Percentiles rank a stretch among this genome's conserved stretches.
Conservation (phyloP, 2,888 invertebrate species). For the Xanthorhoe spadicearia region DNA sequence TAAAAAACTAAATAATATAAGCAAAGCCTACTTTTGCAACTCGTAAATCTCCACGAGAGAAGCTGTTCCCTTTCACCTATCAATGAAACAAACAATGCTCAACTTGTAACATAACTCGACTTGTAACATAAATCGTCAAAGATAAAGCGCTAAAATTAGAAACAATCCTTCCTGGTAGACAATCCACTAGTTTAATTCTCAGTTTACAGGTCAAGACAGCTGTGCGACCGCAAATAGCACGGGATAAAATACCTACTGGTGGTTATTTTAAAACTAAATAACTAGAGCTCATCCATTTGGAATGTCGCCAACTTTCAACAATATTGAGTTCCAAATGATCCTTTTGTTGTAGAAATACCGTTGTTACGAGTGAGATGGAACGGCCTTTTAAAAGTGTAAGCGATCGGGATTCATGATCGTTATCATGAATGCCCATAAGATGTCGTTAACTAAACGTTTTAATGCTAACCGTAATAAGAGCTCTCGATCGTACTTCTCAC, state of each 20-base stretch:
- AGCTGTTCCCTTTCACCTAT: not conserved
- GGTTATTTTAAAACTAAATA: conserved; percentile 72
- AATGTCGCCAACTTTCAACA: conserved; percentile 72
- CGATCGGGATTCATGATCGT: not conserved
- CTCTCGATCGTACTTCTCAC: not conserved
- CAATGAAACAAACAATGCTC: conserved; percentile 6
- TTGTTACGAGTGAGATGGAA: conserved; percentile 18
- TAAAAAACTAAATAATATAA: not conserved
- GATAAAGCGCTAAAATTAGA: conserved; percentile 18
- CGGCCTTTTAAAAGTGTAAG: conserved; percentile 4
- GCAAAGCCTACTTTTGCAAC: not conserved
- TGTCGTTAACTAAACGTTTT: not conserved
- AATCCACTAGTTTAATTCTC: conserved; percentile 42
- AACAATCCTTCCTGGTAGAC: conserved; percentile 29
- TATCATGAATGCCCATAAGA: not conserved
- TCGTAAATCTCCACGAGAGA: not conserved
- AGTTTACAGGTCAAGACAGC: conserved; percentile 58
- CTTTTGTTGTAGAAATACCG: conserved; percentile 52
- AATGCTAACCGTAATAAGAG: not conserved
- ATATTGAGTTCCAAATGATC: conserved; percentile 54
- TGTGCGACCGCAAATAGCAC: conserved; percentile 66
- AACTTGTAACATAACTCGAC: not conserved
- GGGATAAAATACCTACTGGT: conserved; percentile 68
- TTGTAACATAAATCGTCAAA: conserved; percentile 13
- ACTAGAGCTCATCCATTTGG: conserved; percentile 74